Evolutionary conservation across 2,888 invertebrate species (phyloP), one percentile per base, ranked within the genome.

Genomic region (Drosophila acutilabella): DNA sequence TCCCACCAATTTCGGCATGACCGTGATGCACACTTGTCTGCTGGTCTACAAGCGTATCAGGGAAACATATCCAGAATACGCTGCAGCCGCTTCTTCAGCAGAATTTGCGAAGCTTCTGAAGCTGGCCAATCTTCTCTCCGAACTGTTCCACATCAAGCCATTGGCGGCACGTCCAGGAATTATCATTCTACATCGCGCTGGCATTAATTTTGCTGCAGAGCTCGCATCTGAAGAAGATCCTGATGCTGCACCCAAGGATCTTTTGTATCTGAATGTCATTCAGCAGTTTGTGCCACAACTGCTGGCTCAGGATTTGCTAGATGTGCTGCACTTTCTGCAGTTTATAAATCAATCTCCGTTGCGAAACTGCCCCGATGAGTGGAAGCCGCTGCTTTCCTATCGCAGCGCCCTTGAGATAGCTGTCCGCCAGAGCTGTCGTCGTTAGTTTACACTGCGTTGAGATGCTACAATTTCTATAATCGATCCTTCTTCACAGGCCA

Each of bases 1-100:
- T 66, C 23, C 68, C 1, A 14, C 68, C 0, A 66, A 87, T 40
- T 81, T 60, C 36, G 87, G 80, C 14, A 84, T 84, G 87, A 71
- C 83, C 7, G 13, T 87, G n/a, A 40, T 84, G 56, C 84, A 84
- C 56, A 81, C 81, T 6, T 62, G 68, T 0, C 4, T 84, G 23
- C 11, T 62, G 33, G 61, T 64, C 0, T 84, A 66, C 20, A 52
- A 52, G 0, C 38, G 45, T 4, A 14, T 81, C 0, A 60, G 69
- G 13, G 7, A 4, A 3, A 48, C 7, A 1, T 33, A 51, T 23
- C 20, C n/a, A 1, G 50, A 74, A 6, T 1, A 36, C 0, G 1
- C 11, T 0, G 14, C 56, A 5, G 64, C 64, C 0, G 23, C 40
- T 0, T 13, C 13, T 0, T 68, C 79, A 0, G 2, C 23, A 0